These are phyloP conservation scores for Coecobrya sp. DNA, from an alignment of 2,888 invertebrate genomes.

Conservation along the genomic window DNA sequence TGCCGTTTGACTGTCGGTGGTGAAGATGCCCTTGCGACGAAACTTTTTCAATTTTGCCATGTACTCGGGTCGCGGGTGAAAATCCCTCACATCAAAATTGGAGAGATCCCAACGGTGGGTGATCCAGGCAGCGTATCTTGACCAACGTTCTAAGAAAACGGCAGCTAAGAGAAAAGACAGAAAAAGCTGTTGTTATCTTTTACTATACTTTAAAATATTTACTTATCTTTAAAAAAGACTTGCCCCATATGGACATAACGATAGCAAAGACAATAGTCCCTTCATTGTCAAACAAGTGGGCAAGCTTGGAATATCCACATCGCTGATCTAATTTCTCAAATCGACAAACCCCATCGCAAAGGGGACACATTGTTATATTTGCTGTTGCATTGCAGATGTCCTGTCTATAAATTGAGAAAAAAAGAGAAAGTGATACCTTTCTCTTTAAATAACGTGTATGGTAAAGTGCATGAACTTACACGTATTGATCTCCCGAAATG, in stretches of 20 bases:
- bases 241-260: constrained; percentile 98
- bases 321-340: constrained; percentile 94
- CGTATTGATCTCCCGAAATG: constrained; percentile 90
- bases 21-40: too few species aligned
- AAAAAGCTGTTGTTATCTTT: too few species aligned
- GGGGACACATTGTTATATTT: constrained; percentile 94
- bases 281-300: constrained; percentile 97
- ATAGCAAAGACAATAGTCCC: constrained; percentile 97
- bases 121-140: constrained; percentile 97
- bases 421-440: background rate
- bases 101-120: constrained; percentile 98
- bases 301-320: constrained; percentile 94
- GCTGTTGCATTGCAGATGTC: constrained; percentile 92
- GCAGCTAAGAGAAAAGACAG: constrained; percentile 92
- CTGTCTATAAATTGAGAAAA: constrained; percentile 89
- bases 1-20: too few species aligned
- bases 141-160: constrained; percentile 98
- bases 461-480: constrained; percentile 88
- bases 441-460: background rate
- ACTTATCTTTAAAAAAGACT: too few species aligned
- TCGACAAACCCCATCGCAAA: constrained; percentile 92
- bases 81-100: constrained; percentile 96
- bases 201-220: too few species aligned
- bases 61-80: constrained; percentile 95
- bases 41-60: constrained; percentile 93